Evolutionary conservation across 1,140 invertebrate genomes (phyloP).

Genomic region (Macrosteles quadrilineatus): DNA sequence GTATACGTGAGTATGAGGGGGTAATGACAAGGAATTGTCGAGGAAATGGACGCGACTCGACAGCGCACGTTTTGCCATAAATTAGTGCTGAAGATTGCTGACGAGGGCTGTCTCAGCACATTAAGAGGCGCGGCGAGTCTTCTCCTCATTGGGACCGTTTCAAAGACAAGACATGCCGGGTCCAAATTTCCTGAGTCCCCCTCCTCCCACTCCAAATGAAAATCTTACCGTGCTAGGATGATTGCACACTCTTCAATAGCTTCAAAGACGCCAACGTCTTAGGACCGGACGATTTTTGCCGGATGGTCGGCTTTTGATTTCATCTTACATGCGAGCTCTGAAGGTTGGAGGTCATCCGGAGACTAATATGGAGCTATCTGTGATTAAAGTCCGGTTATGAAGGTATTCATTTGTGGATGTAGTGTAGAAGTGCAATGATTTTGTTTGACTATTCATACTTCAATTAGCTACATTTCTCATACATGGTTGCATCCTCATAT

Average conservation of each 20-base stretch:
- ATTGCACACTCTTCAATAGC: constrained; percentile 1
- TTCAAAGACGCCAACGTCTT: neutral
- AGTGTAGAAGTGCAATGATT: too few species aligned
- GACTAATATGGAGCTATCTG: too few species aligned
- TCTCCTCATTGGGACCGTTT: constrained; percentile 10
- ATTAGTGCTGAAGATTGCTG: constrained; percentile 11
- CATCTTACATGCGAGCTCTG: too few species aligned
- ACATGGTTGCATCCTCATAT: too few species aligned
- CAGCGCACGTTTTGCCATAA: constrained; percentile 8
- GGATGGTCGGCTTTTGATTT: too few species aligned
- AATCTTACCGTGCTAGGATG: neutral
- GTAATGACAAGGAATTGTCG: constrained; percentile 5
- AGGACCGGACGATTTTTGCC: neutral
- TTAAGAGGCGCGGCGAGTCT: neutral
- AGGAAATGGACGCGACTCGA: neutral
- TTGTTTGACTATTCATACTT: too few species aligned
- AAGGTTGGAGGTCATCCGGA: too few species aligned
- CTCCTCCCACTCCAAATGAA: constrained; percentile 10
- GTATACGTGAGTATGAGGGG: neutral
- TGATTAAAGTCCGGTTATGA: too few species aligned
- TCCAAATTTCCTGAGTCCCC: constrained; percentile 15
- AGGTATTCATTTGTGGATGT: too few species aligned
- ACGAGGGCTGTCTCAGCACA: constrained; percentile 13
- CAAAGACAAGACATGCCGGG: constrained; percentile 22
- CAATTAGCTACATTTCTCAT: too few species aligned